Percentiles rank a stretch among this genome's conserved stretches.
Conservation (phyloP, 64 coral and sea anemone genomes). For the Porites australiensis region DNA sequence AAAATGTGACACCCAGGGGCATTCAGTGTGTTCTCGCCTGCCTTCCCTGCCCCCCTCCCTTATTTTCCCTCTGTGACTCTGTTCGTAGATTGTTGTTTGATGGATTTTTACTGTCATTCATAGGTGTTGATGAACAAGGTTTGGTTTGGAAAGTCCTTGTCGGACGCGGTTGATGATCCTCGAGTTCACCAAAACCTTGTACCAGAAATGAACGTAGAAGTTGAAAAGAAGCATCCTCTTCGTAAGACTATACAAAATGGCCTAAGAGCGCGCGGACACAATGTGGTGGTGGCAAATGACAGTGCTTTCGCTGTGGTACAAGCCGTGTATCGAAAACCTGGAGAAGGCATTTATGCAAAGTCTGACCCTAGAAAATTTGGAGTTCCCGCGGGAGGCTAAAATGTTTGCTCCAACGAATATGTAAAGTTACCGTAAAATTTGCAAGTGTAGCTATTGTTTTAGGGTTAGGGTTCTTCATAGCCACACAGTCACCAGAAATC, state of each 20-base stretch:
- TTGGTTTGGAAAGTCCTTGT: slow-evolving; percentile 71
- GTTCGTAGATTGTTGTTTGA: neutral
- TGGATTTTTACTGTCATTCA: neutral
- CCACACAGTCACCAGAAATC: too few relatives aligned
- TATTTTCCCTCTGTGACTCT: too few relatives aligned
- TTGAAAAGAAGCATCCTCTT: slow-evolving; percentile 30
- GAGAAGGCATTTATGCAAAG: slow-evolving; percentile 71
- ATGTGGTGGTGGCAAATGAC: neutral
- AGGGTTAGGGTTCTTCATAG: too few relatives aligned
- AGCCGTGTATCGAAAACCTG: slow-evolving; percentile 69
- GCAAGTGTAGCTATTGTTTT: too few relatives aligned
- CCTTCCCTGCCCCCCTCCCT: too few relatives aligned
- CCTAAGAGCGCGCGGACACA: slow-evolving; percentile 47
- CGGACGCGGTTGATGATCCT: slow-evolving; percentile 63
- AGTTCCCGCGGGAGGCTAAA: slow-evolving; percentile 68
- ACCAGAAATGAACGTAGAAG: slow-evolving; percentile 57
- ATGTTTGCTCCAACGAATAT: neutral
- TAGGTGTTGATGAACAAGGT: slow-evolving; percentile 79
- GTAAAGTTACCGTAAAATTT: too few relatives aligned
- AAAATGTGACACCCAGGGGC: too few relatives aligned
- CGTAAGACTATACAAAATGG: slow-evolving; percentile 32
- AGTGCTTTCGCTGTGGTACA: slow-evolving; percentile 76
- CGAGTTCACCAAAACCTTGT: slow-evolving; percentile 75
- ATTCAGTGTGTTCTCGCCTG: too few relatives aligned
- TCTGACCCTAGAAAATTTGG: slow-evolving; percentile 96